phyloP scores from a whole-genome alignment of 2,797 vertebrate genomes.

The Danio aesculapii region DNA sequence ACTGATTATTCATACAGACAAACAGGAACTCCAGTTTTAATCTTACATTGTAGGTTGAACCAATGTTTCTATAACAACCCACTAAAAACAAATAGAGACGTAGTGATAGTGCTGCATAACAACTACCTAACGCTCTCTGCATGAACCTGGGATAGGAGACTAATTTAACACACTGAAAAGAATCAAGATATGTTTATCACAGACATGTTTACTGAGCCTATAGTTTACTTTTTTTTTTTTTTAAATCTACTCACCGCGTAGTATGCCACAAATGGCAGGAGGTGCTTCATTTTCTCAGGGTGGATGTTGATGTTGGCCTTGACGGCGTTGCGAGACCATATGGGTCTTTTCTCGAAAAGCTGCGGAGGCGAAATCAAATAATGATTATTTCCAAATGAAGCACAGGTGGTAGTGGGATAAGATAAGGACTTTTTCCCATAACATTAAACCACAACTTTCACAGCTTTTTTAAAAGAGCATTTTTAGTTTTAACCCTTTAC shows the following conservation, averaged over 20 bases:
- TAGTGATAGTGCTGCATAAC: not conserved
- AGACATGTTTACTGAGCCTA: not conserved
- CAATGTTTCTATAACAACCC: not conserved
- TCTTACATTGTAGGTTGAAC: not conserved
- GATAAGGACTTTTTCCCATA: constrained; percentile 28
- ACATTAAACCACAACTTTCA: not conserved
- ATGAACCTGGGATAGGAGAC: too few species aligned
- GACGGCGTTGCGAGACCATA: constrained; percentile 95
- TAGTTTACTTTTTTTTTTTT: not conserved
- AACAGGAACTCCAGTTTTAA: not conserved
- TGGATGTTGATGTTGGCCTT: constrained; percentile 92
- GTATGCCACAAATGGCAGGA: constrained; percentile 89
- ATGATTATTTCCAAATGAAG: not conserved
- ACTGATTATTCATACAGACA: not conserved
- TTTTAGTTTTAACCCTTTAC: not conserved
- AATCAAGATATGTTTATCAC: not conserved
- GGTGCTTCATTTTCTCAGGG: constrained; percentile 93
- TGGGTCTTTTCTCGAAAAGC: constrained; percentile 89
- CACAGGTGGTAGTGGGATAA: constrained; percentile 36
- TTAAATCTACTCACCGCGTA: constrained; percentile 89
- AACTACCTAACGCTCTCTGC: not conserved
- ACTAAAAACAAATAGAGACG: not conserved
- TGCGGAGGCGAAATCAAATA: constrained; percentile 63
- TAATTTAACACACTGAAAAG: not conserved
- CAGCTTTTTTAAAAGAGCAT: not conserved